phyloP scores from a whole-genome alignment of 2,888 invertebrate genomes.

The Oscheius sp. region DNA sequence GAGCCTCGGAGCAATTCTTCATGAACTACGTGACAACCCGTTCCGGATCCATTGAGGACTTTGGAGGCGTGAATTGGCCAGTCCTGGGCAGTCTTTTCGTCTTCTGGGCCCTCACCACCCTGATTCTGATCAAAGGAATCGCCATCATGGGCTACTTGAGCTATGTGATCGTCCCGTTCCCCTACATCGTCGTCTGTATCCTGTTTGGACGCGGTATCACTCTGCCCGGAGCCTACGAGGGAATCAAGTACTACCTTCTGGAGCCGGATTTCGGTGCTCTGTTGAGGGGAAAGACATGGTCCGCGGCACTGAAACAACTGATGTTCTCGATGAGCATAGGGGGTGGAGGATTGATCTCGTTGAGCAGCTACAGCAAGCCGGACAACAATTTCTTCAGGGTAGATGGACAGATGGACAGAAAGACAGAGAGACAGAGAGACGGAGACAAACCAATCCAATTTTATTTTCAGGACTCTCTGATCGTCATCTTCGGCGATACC shows the following conservation, averaged over 20 bases:
- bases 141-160: slow-evolving; percentile 51
- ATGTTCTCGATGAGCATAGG: slow-evolving; percentile 67
- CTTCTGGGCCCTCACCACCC: slow-evolving; percentile 56
- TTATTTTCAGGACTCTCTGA: slow-evolving; percentile 54
- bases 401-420: neutral
- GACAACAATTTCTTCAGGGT: slow-evolving; percentile 63
- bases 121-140: slow-evolving; percentile 66
- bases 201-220: slow-evolving; percentile 62
- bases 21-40: slow-evolving; percentile 9
- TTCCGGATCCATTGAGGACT: slow-evolving; percentile 46
- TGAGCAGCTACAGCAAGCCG: slow-evolving; percentile 63
- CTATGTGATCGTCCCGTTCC: slow-evolving; percentile 43
- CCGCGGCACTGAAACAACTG: slow-evolving; percentile 62
- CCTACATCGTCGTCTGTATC: slow-evolving; percentile 41
- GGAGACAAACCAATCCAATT: too few relatives aligned
- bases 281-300: slow-evolving; percentile 52
- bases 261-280: slow-evolving; percentile 53
- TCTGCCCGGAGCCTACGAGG: slow-evolving; percentile 58
- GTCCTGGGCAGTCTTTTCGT: slow-evolving; percentile 41
- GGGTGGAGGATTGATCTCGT: slow-evolving; percentile 61
- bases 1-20: slow-evolving; percentile 16
- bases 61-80: slow-evolving; percentile 56
- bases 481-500: slow-evolving; percentile 63
- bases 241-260: slow-evolving; percentile 50
- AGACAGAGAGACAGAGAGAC: too few relatives aligned